A percentile compares a stretch with the other conserved stretches of the same genome.
Evolutionary conservation across 1,140 invertebrate species (phyloP).

Genomic region (Diabrotica undecimpunctata): DNA sequence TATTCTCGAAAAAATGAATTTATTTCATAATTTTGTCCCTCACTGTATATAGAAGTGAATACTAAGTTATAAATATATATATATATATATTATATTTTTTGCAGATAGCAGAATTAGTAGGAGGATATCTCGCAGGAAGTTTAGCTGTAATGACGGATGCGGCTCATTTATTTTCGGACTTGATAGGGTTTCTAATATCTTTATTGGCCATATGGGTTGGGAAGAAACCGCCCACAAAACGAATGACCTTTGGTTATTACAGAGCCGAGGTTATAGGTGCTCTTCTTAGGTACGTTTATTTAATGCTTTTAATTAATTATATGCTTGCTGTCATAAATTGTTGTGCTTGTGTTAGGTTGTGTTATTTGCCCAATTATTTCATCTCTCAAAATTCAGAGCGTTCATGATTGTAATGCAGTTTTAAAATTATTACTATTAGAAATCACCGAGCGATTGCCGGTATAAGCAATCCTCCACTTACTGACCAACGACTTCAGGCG

Average conservation of each 20-base stretch:
- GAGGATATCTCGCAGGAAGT: constrained; percentile 75
- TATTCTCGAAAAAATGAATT: too few relatives aligned
- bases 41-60: neutral
- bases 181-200: constrained; percentile 76
- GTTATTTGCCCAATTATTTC: too few relatives aligned
- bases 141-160: constrained; percentile 81
- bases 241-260: constrained; percentile 77
- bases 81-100: constrained; percentile 23
- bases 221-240: constrained; percentile 59
- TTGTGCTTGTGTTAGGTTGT: too few relatives aligned
- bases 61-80: too few relatives aligned
- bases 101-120: constrained; percentile 65
- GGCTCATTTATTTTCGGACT: constrained; percentile 79
- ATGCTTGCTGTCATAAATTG: too few relatives aligned
- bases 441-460: too few relatives aligned
- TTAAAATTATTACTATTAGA: too few relatives aligned
- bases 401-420: too few relatives aligned
- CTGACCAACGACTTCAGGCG: too few relatives aligned
- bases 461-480: too few relatives aligned
- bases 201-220: constrained; percentile 71
- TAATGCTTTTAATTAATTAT: neutral
- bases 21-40: too few relatives aligned
- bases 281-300: constrained; percentile 47
- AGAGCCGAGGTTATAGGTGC: constrained; percentile 66
- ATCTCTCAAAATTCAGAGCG: too few relatives aligned